Evolutionary conservation across 2,888 invertebrate species (phyloP).

Genomic region (Rhyacophila evoluta): DNA sequence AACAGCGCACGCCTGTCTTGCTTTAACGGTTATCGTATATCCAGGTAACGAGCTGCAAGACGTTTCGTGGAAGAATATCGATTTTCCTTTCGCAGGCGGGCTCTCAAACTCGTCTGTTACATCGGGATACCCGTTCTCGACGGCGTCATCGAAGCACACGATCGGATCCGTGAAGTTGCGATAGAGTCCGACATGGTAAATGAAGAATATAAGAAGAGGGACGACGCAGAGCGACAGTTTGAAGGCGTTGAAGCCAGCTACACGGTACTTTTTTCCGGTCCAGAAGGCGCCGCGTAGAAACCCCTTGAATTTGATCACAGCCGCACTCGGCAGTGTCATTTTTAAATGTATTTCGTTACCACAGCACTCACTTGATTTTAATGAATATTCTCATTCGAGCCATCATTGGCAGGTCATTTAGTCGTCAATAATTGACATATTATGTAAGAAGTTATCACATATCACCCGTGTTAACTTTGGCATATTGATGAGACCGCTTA

Average conservation of each 20-base stretch:
- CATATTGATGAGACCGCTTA: too few species aligned
- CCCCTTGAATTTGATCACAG: background rate
- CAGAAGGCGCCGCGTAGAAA: background rate
- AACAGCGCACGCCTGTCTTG: constrained; percentile 76
- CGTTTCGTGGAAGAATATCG: constrained; percentile 78
- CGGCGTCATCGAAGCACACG: constrained; percentile 41
- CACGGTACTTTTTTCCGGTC: background rate
- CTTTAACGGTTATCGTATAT: constrained; percentile 64
- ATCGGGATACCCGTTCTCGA: constrained; percentile 46
- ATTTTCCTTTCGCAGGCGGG: constrained; percentile 56
- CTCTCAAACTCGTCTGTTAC: constrained; percentile 41
- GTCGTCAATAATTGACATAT: background rate
- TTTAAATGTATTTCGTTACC: background rate
- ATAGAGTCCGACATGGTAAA: constrained; percentile 30
- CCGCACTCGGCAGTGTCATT: background rate
- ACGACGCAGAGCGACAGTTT: constrained; percentile 28
- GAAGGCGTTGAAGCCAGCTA: background rate
- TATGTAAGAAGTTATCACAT: background rate
- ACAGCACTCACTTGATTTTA: background rate
- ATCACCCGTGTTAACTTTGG: too few species aligned
- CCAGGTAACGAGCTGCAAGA: constrained; percentile 66
- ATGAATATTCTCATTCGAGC: background rate
- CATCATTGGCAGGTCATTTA: background rate
- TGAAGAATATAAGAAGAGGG: constrained; percentile 4
- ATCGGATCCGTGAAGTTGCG: constrained; percentile 32